Evolutionary conservation across 2,888 invertebrate genomes (phyloP).

Genomic region (Cephus rjabovi): DNA sequence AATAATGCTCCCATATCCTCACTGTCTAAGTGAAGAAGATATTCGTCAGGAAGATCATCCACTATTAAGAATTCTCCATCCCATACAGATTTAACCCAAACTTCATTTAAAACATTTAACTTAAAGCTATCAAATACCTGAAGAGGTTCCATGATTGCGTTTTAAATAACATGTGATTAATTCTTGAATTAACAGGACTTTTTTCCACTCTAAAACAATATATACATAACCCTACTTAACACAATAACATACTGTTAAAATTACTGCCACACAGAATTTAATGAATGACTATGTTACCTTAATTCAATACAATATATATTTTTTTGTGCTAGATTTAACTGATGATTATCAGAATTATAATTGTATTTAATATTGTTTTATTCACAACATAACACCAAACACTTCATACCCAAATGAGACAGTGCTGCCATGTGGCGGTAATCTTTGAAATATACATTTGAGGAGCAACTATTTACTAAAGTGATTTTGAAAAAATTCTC

Average conservation of each 20-base stretch:
- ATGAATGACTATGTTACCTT: neutral
- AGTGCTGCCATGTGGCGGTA: conserved; percentile 1
- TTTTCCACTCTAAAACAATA: neutral
- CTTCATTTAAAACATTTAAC: conserved; percentile 65
- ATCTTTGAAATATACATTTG: neutral
- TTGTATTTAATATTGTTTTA: neutral
- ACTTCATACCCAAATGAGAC: neutral
- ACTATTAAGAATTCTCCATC: conserved; percentile 71
- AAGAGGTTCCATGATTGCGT: conserved; percentile 49
- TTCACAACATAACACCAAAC: neutral
- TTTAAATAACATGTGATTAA: neutral
- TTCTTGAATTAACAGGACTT: neutral
- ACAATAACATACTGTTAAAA: neutral
- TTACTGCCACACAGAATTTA: neutral
- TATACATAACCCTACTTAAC: neutral
- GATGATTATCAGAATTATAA: neutral
- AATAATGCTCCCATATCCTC: conserved; percentile 47
- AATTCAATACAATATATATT: neutral
- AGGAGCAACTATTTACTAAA: neutral
- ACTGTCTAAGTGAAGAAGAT: conserved; percentile 66
- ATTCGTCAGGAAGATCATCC: conserved; percentile 68
- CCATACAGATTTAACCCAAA: conserved; percentile 72
- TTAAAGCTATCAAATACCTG: conserved; percentile 54
- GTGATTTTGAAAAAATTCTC: neutral
- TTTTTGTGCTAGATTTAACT: neutral